Conservation (phyloP, 2,888 invertebrate species). For the Steinernema hermaphroditum region DNA sequence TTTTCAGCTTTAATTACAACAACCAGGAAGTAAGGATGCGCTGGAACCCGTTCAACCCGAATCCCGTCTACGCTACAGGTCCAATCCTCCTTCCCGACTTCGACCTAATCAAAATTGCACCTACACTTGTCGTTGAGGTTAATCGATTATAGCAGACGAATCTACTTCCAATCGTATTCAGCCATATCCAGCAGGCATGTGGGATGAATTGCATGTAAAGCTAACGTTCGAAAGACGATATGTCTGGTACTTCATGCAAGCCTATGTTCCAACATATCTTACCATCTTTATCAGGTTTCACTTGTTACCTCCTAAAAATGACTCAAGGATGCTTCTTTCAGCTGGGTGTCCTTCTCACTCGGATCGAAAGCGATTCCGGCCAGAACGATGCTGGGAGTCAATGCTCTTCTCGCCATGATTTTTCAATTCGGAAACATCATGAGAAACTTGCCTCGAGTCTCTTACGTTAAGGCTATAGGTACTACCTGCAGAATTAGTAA, state of each 20-base stretch:
- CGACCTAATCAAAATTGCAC: constrained; percentile 52
- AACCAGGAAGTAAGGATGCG: constrained; percentile 65
- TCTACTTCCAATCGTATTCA: constrained; percentile 28
- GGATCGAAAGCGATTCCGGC: constrained; percentile 65
- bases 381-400: constrained; percentile 61
- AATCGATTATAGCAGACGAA: neutral
- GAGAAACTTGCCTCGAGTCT: constrained; percentile 57
- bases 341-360: constrained; percentile 65
- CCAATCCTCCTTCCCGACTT: constrained; percentile 64
- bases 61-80: constrained; percentile 49
- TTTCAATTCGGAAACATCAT: constrained; percentile 65
- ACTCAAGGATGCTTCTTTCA: constrained; percentile 35
- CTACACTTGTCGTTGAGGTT: constrained; percentile 44
- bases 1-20: constrained; percentile 67
- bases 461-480: constrained; percentile 58
- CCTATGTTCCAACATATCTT: constrained; percentile 65
- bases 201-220: constrained; percentile 64
- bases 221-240: constrained; percentile 61
- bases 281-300: constrained; percentile 63
- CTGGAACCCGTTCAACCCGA: constrained; percentile 50
- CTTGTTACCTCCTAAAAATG: no score
- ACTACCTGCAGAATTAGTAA: neutral
- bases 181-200: constrained; percentile 64
- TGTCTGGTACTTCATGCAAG: constrained; percentile 65
- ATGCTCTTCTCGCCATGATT: constrained; percentile 62